These are phyloP conservation scores for Anticlea derivata DNA, from an alignment of 2,888 invertebrate species.

Conservation along the genomic window DNA sequence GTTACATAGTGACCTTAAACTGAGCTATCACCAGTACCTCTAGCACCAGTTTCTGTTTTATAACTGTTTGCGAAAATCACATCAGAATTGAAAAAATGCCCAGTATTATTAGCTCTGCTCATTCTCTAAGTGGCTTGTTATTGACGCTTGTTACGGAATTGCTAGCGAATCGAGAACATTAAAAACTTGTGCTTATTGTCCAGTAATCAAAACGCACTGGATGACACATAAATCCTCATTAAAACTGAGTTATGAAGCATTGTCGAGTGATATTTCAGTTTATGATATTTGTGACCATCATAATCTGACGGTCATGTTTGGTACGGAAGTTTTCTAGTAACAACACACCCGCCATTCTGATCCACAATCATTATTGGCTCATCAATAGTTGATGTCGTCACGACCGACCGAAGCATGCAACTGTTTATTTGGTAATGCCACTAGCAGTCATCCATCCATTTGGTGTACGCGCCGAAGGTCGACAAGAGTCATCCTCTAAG, in stretches of 20 bases:
- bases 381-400: too few species aligned
- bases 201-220: slow-evolving; percentile 18
- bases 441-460: too few species aligned
- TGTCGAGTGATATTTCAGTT: slow-evolving; percentile 36
- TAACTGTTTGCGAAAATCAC: neutral
- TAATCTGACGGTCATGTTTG: neutral
- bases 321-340: neutral
- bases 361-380: too few species aligned
- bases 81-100: too few species aligned
- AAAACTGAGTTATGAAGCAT: slow-evolving; percentile 28
- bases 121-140: too few species aligned
- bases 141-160: too few species aligned
- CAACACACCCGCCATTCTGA: too few species aligned
- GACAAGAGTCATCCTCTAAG: too few species aligned
- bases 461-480: too few species aligned
- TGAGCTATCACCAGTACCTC: slow-evolving; percentile 14
- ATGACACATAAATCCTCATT: slow-evolving; percentile 22
- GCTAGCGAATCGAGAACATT: neutral
- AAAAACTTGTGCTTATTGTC: slow-evolving; percentile 2
- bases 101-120: too few species aligned
- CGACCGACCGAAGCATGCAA: too few species aligned
- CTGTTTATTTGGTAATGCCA: too few species aligned
- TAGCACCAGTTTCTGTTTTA: slow-evolving; percentile 2
- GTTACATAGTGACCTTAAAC: slow-evolving; percentile 28
- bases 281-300: slow-evolving; percentile 28